Evolutionary conservation across 2,888 invertebrate genomes (phyloP).

Genomic region (Mylabris sibirica): DNA sequence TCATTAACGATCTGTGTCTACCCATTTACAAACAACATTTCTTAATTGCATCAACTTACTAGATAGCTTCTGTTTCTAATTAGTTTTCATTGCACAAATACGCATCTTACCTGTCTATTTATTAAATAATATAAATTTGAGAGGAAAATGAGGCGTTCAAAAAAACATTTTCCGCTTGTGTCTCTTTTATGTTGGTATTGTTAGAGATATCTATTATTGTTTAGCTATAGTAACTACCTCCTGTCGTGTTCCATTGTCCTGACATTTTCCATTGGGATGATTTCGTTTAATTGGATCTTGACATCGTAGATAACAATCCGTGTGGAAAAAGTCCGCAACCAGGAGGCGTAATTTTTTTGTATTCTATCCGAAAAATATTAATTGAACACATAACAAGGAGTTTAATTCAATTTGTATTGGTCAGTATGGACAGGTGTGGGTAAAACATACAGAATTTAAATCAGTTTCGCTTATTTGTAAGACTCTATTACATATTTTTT

Average conservation of each 20-base stretch:
- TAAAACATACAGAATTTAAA: not conserved
- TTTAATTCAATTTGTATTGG: too few relatives aligned
- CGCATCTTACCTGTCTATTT: not conserved
- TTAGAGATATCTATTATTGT: conserved; percentile 9
- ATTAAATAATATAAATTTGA: not conserved
- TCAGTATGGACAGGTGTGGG: not conserved
- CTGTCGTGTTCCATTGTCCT: conserved; percentile 11
- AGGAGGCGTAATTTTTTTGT: not conserved
- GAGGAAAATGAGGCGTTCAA: too few relatives aligned
- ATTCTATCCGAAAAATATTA: not conserved
- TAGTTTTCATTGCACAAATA: not conserved
- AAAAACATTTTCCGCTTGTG: not conserved
- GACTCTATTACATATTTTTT: too few relatives aligned
- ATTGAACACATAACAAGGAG: not conserved
- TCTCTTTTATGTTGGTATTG: not conserved
- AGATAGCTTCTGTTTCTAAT: conserved; percentile 8
- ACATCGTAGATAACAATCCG: conserved; percentile 2
- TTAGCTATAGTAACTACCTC: not conserved
- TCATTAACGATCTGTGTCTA: conserved; percentile 2
- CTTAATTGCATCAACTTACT: conserved; percentile 6
- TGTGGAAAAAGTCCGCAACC: not conserved
- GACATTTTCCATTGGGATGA: conserved; percentile 14
- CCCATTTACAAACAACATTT: not conserved
- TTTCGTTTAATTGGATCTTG: conserved; percentile 13
- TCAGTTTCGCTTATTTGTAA: not conserved